A percentile compares a stretch with the other conserved stretches of the same genome.
Conservation (phyloP, 2,797 vertebrate species). For the Thaleichthys pacificus region DNA sequence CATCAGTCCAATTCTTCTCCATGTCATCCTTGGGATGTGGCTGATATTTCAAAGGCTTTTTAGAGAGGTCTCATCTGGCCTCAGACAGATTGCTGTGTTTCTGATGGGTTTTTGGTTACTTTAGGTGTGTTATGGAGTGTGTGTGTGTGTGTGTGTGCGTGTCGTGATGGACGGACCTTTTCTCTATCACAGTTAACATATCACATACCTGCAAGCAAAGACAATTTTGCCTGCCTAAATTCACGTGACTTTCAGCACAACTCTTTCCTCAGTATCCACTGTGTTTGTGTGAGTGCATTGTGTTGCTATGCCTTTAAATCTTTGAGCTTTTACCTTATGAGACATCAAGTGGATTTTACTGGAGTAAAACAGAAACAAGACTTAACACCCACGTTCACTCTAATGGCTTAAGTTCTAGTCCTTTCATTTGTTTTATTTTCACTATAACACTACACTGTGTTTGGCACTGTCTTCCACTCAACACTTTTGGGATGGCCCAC, state of each 20-base stretch:
- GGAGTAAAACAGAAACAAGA: background rate
- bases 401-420: conserved; percentile 18
- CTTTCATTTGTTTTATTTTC: conserved; percentile 20
- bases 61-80: background rate
- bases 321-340: conserved; percentile 4
- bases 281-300: background rate
- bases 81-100: no score
- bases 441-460: conserved; percentile 23
- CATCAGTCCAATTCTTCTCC: conserved; percentile 62
- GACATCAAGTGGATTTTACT: conserved; percentile 18
- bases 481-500: conserved; percentile 26
- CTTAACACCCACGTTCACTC: conserved; percentile 17
- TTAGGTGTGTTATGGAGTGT: background rate
- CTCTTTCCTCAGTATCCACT: background rate
- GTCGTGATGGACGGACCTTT: background rate
- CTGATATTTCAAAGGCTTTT: conserved; percentile 12
- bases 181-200: background rate
- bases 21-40: conserved; percentile 43
- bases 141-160: background rate
- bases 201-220: background rate
- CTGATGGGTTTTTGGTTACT: background rate
- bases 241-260: background rate
- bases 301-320: conserved; percentile 1
- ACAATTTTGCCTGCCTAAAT: background rate
- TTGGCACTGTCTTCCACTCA: conserved; percentile 18